phyloP scores from a whole-genome alignment of 2,113 vertebrate genomes.

The human (Homo sapiens) region DNA sequence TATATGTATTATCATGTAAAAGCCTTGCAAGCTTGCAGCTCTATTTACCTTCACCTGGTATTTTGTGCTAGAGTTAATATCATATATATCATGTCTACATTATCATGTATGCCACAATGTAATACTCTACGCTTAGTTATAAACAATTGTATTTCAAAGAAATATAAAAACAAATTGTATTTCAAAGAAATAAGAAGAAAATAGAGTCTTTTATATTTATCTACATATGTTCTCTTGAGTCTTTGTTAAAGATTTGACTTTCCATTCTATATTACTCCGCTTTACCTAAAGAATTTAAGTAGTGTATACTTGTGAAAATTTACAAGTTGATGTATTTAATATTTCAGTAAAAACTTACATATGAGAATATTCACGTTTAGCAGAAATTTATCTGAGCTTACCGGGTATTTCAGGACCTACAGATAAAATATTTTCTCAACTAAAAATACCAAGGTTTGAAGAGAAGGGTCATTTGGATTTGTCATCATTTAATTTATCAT shows the following conservation, averaged over 20 bases:
- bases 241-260: background rate
- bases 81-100: rapidly evolving
- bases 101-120: rapidly evolving
- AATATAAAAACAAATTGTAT: background rate
- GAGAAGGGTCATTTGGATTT: background rate
- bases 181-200: background rate
- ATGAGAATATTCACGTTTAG: background rate
- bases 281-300: background rate
- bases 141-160: background rate
- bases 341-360: background rate
- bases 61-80: too few relatives aligned
- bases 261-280: background rate
- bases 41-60: rapidly evolving
- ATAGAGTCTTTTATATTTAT: background rate
- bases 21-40: too few relatives aligned
- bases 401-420: rapidly evolving
- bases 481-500: background rate
- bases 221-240: background rate
- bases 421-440: background rate
- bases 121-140: background rate
- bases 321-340: background rate
- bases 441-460: background rate
- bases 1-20: too few relatives aligned
- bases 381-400: background rate
- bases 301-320: background rate